These are phyloP conservation scores for Masnerella sp. DNA, from an alignment of 2,888 invertebrate genomes.

Conservation along the genomic window DNA sequence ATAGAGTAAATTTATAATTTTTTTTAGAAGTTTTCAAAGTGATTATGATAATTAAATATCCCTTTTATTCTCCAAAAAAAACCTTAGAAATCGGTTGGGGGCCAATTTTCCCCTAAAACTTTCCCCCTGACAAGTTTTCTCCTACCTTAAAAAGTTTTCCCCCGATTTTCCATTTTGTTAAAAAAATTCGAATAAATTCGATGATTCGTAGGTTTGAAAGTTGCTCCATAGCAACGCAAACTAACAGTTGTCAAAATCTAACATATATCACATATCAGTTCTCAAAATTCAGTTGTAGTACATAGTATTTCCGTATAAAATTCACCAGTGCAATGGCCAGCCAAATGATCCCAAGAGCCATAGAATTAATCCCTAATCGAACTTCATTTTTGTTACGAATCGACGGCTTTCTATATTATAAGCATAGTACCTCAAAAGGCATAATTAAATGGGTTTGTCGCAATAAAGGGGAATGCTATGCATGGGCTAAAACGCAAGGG, in stretches of 20 bases:
- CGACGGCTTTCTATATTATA: constrained; percentile 16
- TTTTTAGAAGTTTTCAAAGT: no score
- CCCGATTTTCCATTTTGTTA: neutral
- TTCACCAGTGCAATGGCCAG: neutral
- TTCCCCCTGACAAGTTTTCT: constrained; percentile 11
- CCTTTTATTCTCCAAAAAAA: no score
- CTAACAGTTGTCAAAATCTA: neutral
- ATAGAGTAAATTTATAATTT: no score
- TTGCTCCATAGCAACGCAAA: neutral
- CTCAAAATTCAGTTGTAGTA: neutral
- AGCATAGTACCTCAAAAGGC: constrained; percentile 8
- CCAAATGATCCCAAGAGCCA: neutral
- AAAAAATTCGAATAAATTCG: neutral
- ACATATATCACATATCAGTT: neutral
- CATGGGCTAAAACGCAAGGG: constrained; percentile 6
- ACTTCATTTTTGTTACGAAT: constrained; percentile 6
- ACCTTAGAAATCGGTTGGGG: neutral
- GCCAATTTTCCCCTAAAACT: constrained; percentile 5
- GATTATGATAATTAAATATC: no score
- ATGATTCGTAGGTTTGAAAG: neutral
- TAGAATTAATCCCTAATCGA: constrained; percentile 6
- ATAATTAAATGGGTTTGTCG: constrained; percentile 12
- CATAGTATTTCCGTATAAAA: neutral
- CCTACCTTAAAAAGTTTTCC: constrained; percentile 3
- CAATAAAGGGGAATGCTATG: constrained; percentile 19